Conservation (phyloP, 2,888 invertebrate genomes). For the Meandrusa payeni region DNA sequence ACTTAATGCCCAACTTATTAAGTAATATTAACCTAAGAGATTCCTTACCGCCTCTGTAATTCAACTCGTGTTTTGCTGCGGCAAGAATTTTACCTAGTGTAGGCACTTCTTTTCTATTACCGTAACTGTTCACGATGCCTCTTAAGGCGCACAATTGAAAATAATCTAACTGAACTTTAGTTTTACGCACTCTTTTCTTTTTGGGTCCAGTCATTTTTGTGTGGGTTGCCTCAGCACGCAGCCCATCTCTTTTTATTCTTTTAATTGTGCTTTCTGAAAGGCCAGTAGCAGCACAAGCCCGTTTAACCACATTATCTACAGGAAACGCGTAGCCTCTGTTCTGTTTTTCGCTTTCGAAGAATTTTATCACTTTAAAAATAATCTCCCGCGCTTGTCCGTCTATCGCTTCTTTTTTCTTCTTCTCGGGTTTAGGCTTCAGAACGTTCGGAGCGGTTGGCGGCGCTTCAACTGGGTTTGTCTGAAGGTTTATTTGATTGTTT, state of each 20-base stretch:
- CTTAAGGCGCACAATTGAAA: constrained; percentile 67
- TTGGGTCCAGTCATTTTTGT: constrained; percentile 71
- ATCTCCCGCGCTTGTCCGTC: constrained; percentile 72
- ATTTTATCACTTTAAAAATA: constrained; percentile 70
- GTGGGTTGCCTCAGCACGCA: constrained; percentile 66
- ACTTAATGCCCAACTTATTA: constrained; percentile 72
- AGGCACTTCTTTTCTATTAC: constrained; percentile 65
- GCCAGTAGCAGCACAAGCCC: constrained; percentile 70
- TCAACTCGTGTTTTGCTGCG: constrained; percentile 64
- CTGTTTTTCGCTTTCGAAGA: constrained; percentile 74
- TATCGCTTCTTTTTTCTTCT: constrained; percentile 71
- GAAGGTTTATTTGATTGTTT: constrained; percentile 22
- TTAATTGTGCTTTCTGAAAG: constrained; percentile 71
- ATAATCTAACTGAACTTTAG: constrained; percentile 69
- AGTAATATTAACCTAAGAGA: constrained; percentile 65
- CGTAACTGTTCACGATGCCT: constrained; percentile 67
- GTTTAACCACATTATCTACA: constrained; percentile 69
- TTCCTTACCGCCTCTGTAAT: constrained; percentile 68
- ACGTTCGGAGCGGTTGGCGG: constrained; percentile 25
- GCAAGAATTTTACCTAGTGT: constrained; percentile 69
- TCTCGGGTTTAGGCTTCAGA: constrained; percentile 50
- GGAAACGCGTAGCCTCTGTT: constrained; percentile 71
- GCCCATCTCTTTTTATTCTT: constrained; percentile 65
- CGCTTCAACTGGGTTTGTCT: constrained; percentile 26
- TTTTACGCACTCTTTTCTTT: constrained; percentile 68